Base-by-base conservation (phyloP, 2,888 invertebrate species). In the Ormyrus rosae region DNA sequence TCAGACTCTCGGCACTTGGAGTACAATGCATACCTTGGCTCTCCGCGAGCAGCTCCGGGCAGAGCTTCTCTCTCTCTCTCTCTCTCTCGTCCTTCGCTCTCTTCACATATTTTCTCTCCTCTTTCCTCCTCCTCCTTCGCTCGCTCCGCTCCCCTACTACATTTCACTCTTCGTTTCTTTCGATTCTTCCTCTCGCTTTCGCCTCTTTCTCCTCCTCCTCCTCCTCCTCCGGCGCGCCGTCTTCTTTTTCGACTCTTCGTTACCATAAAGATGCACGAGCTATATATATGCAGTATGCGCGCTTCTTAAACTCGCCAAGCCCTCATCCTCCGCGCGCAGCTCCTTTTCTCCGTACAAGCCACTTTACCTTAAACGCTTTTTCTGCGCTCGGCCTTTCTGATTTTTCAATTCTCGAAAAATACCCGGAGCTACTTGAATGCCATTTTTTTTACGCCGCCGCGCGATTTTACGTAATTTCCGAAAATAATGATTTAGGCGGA, bases 141-240 rank as follows among this genome's bases (percentile, higher is more conserved):
- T 64, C 68, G 34, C 79, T 82, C 82, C 79, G 81, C 65, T 78
- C 73, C 63, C 10, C 63, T 60, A 11, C 65, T 58, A 53, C 60
- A 51, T 70, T 64, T 77, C 68, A 68, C 81, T 81, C 82, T 77
- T 70, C 63, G 53, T 76, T 58, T 76, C 80, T 83, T 78, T 80
- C 58, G 75, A 70, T 71, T 56, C 64, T 71, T 72, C 73, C 65
- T 70, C 75, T 75, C 55, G 63, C 80, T 81, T 80, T 72, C 68
- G 64, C 71, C 63, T 58, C 51, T 53, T 76, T 58, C 48, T 19
- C 73, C 5, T 55, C 58, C 19, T 67, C 60, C 13, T 13, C 13
- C 53, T 19, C 60, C 65, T 58, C 65, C 60, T 45, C 13, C 19
- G 11, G 19, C 5, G 48, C 48, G 7, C 45, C 80, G 81, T 82